Conservation (phyloP, 1,140 invertebrate genomes). For the Myzus persicae region DNA sequence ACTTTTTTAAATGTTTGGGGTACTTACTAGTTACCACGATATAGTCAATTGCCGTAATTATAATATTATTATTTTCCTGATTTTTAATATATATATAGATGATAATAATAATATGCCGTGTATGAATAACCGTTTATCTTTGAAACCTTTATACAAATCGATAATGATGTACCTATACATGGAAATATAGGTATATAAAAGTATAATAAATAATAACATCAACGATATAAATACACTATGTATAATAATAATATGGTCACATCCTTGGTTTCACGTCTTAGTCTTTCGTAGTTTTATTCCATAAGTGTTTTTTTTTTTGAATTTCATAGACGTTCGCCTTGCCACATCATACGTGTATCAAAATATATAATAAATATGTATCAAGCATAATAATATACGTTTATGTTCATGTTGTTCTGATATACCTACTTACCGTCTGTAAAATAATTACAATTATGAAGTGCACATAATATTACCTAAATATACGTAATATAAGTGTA, state of each 20-base stretch:
- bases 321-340: background rate
- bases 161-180: background rate
- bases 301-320: background rate
- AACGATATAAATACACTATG: background rate
- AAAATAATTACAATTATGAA: background rate
- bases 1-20: no score
- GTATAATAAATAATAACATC: background rate
- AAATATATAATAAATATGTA: background rate
- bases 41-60: no score
- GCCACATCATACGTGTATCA: background rate
- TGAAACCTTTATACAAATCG: background rate
- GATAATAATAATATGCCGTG: background rate
- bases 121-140: background rate
- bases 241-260: background rate
- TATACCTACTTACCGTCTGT: background rate
- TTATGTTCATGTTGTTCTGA: background rate
- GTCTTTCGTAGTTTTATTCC: background rate
- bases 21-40: no score
- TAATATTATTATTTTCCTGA: no score
- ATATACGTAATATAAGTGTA: no score
- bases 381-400: background rate
- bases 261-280: background rate
- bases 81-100: no score
- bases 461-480: background rate
- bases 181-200: background rate